These are phyloP conservation scores for Siderastrea siderea DNA, from an alignment of 92 coral and sea anemone genomes.

Conservation along the genomic window DNA sequence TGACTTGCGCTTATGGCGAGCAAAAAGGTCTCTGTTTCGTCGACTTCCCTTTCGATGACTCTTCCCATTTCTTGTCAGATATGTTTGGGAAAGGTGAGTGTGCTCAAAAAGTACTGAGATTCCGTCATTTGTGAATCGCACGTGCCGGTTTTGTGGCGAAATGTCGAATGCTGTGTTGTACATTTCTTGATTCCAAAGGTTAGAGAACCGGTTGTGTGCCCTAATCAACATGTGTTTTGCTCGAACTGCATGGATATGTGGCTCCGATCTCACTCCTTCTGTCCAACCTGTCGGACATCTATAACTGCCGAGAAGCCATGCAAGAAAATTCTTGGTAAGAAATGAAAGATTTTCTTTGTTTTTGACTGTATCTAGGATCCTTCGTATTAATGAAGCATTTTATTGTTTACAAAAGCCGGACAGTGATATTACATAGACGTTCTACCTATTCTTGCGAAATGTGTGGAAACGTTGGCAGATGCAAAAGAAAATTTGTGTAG, in stretches of 20 bases:
- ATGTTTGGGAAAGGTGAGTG: constrained; percentile 97
- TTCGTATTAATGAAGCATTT: background rate
- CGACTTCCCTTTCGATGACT: constrained; percentile 92
- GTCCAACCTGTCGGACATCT: constrained; percentile 98
- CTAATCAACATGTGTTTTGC: constrained; percentile 98
- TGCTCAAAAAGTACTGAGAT: background rate
- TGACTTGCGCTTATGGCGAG: constrained; percentile 48
- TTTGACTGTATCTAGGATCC: background rate
- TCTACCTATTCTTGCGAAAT: too few relatives aligned
- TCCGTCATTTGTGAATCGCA: background rate
- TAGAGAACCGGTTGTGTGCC: constrained; percentile 97
- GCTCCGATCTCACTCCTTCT: constrained; percentile 88
- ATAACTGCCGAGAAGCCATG: constrained; percentile 94
- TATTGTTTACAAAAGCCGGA: background rate
- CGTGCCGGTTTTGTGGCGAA: background rate
- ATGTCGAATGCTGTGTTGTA: background rate
- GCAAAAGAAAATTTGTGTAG: background rate
- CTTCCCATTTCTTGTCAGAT: constrained; percentile 99
- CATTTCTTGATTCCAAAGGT: constrained; percentile 67
- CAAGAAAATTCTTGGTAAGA: constrained; percentile 94
- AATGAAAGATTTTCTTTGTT: background rate
- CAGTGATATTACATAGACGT: background rate
- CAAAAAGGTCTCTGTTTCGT: constrained; percentile 67
- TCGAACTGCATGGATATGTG: constrained; percentile 97
- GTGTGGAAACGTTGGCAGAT: background rate